phyloP scores from a whole-genome alignment of 2,888 invertebrate species.

The Polia nebulosa region DNA sequence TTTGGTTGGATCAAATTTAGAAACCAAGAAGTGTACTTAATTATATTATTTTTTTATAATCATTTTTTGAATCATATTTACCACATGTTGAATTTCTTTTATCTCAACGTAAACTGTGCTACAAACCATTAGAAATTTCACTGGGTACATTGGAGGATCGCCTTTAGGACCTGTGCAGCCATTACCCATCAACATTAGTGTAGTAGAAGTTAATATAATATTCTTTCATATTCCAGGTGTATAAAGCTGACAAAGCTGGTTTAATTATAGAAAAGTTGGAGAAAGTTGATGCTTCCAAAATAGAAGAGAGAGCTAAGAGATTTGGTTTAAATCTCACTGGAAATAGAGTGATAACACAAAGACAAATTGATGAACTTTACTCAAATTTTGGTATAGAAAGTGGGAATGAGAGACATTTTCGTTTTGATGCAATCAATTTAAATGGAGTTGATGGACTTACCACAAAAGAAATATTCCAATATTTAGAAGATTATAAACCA shows the following conservation, averaged over 20 bases:
- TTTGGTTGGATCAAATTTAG: too few species aligned
- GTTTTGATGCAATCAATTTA: conserved; percentile 94
- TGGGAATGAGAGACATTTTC: conserved; percentile 92
- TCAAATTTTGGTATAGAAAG: conserved; percentile 85
- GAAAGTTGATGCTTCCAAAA: conserved; percentile 84
- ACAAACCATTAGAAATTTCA: neutral
- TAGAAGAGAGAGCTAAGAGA: conserved; percentile 86
- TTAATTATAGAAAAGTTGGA: conserved; percentile 80
- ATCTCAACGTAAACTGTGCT: neutral
- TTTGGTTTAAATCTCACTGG: conserved; percentile 87
- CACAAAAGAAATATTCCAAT: conserved; percentile 95
- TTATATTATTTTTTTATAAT: too few species aligned
- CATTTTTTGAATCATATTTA: too few species aligned
- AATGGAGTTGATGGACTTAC: conserved; percentile 94
- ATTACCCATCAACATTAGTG: neutral
- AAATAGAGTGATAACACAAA: conserved; percentile 84
- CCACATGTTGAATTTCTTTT: neutral
- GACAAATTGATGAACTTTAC: conserved; percentile 88
- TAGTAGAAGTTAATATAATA: neutral
- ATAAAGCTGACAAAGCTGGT: conserved; percentile 81
- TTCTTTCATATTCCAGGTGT: conserved; percentile 58
- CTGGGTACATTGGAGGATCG: too few species aligned
- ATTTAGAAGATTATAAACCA: conserved; percentile 95
- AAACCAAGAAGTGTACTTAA: too few species aligned
- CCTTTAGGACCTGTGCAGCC: neutral